Base-by-base conservation (phyloP, 1,140 invertebrate genomes). In the Muscidifurax raptorellus region DNA sequence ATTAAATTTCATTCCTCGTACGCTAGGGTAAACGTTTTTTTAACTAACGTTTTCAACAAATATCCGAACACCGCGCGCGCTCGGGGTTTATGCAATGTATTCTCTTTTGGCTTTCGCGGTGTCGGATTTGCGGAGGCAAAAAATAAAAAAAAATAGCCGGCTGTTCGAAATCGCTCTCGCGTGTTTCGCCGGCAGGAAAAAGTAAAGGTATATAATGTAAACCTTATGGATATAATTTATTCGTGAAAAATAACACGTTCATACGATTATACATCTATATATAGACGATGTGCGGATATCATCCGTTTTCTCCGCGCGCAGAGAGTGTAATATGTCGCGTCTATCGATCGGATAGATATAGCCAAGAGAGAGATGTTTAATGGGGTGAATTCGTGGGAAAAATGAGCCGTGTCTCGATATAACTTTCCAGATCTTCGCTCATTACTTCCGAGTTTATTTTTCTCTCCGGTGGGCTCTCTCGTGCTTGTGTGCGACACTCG, bases 351-450 rank as follows among this genome's bases (percentile, higher is more conserved):
- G 44, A n/a, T 6, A 92, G 92, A 93, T 93, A 92, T 93, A 92
- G 91, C 91, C 52, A 22, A n/a, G 52, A 59, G 52, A 59, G 91
- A 92, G 92, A 92, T 91, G 91, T 91, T 92, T 93, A 93, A 93
- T 93, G 91, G 92, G 90, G 91, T 92, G 92, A 93, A 93, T 90
- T 92, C 92, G 88, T 85, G 87, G 91, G 92, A 93, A 93, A 93
- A 93, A 92, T 90, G 89, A 88, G 86, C 86, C 87, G 88, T 87
- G 88, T n/a, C 52, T 59, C 52, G 52, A 59, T 59, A 59, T 59
- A 59, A 59, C 52, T 59, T 59, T 59, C 18, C 18, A 59, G 52
- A 59, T 59, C 18, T 59, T 59, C 52, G 52, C 52, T 59, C 52
- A 59, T 59, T 59, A 59, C 52, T 59, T n/a, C 22, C 52, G 22